Base-by-base conservation (phyloP, 2,888 invertebrate species). In the Mesorhabditis belari region DNA sequence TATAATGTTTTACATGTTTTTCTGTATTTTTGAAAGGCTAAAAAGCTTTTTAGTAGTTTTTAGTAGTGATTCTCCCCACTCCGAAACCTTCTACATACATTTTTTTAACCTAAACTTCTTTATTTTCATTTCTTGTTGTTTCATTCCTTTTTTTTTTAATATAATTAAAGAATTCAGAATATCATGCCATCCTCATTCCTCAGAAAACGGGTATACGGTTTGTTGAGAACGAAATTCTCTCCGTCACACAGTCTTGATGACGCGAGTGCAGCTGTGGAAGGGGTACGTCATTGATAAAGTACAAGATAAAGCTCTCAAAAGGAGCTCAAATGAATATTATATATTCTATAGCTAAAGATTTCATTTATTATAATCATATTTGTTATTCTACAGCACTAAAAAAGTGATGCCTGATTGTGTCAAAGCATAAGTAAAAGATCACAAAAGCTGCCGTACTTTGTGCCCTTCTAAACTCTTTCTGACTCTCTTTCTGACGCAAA, bases 201-300 rank as follows among this genome's bases (percentile, higher is more conserved):
- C 49, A 62, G 75, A 57, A 74, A 74, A 58, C 76, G 71, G 58
- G 75, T 76, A 26, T 66, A 73, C 3, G 73, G 75, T 6, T 66
- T 76, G 28, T 55, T 76, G 12, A 67, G 73, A 49, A 72, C 60
- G 49, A 76, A 74, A 24, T 74, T 76, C 60, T 71, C 73, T 57
- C 69, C 73, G 27, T 69, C 70, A 27, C 63, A 64, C 21, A 67
- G 66, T 52, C 29, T 67, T 51, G 66, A 70, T 24, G 61, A 59
- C 49, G 50, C 49, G 19, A 24, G 54, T n/a, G 56, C 50, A 19
- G 67, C 65, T 28, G 59, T 61, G 25, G 54, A 44, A 35, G 26
- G 24, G 28, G 28, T 25, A 21, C n/a, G 12, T 5, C 12, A 3
- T 26, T 35, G 5, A 57, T 21, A 2, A 49, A 57, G 2, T 49